Conservation (phyloP, 2,113 vertebrate species). For the Perca schrenkii region DNA sequence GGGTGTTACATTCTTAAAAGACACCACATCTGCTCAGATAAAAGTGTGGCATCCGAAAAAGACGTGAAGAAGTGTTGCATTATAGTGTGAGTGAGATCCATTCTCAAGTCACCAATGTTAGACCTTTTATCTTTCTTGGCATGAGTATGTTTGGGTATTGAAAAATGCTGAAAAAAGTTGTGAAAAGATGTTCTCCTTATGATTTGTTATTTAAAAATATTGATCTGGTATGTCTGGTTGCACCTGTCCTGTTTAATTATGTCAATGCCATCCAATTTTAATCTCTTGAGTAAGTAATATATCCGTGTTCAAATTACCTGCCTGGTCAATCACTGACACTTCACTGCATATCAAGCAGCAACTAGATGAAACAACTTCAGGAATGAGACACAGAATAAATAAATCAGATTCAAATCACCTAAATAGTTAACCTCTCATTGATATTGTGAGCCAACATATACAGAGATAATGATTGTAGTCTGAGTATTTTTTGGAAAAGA, state of each 20-base stretch:
- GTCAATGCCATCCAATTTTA: slow-evolving; percentile 27
- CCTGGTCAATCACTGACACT: slow-evolving; percentile 22
- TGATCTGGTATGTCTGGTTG: slow-evolving; percentile 19
- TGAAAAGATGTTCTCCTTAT: not conserved
- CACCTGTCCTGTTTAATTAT: slow-evolving; percentile 23
- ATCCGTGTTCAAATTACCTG: slow-evolving; percentile 37
- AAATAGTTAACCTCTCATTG: slow-evolving; percentile 9
- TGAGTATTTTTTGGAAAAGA: not conserved
- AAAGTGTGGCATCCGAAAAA: not conserved
- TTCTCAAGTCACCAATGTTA: not conserved
- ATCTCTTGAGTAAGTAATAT: slow-evolving; percentile 21
- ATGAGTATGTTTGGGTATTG: not conserved
- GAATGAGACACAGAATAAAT: slow-evolving; percentile 11
- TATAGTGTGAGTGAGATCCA: not conserved
- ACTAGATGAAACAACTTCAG: slow-evolving; percentile 14
- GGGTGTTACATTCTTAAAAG: not conserved
- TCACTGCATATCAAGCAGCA: slow-evolving; percentile 17
- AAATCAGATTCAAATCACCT: slow-evolving; percentile 29
- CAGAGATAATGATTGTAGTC: not conserved
- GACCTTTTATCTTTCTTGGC: not conserved
- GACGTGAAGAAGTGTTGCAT: not conserved
- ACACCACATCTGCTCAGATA: not conserved
- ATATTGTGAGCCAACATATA: slow-evolving; percentile 9
- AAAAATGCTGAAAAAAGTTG: not conserved
- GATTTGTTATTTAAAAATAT: slow-evolving; percentile 22